These are phyloP conservation scores for Lates japonicus DNA, from an alignment of 2,797 vertebrate genomes.

Conservation along the genomic window DNA sequence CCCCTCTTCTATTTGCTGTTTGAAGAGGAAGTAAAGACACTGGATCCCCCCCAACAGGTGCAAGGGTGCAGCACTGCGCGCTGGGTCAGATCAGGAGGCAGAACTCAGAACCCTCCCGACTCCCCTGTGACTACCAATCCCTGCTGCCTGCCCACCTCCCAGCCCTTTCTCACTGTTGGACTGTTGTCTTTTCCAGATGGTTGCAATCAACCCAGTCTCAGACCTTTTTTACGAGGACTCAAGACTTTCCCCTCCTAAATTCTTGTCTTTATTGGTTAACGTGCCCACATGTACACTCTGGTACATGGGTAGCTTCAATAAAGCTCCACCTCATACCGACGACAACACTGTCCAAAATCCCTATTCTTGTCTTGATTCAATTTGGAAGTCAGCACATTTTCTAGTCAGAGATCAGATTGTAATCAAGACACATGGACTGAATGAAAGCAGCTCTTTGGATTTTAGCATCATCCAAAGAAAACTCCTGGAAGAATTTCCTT, in stretches of 20 bases:
- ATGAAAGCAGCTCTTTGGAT: constrained; percentile 31
- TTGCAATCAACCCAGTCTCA: constrained; percentile 54
- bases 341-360: background rate
- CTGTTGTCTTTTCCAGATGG: constrained; percentile 65
- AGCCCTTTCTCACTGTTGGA: background rate
- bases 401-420: constrained; percentile 16
- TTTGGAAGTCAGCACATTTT: constrained; percentile 27
- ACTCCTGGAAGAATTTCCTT: constrained; percentile 8
- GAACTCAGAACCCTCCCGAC: background rate
- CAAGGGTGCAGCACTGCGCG: constrained; percentile 49
- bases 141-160: constrained; percentile 17
- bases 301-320: constrained; percentile 38
- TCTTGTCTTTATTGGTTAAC: constrained; percentile 68
- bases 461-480: constrained; percentile 36
- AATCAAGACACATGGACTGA: constrained; percentile 4
- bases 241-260: constrained; percentile 67
- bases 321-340: constrained; percentile 22
- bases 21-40: constrained; percentile 63
- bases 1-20: constrained; percentile 48
- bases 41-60: constrained; percentile 70
- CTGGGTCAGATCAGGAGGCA: constrained; percentile 47
- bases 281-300: constrained; percentile 27
- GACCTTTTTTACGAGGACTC: constrained; percentile 55
- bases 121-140: constrained; percentile 23
- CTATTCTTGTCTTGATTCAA: constrained; percentile 20